Conservation (phyloP, 2,797 vertebrate genomes). For the Poecilia picta region DNA sequence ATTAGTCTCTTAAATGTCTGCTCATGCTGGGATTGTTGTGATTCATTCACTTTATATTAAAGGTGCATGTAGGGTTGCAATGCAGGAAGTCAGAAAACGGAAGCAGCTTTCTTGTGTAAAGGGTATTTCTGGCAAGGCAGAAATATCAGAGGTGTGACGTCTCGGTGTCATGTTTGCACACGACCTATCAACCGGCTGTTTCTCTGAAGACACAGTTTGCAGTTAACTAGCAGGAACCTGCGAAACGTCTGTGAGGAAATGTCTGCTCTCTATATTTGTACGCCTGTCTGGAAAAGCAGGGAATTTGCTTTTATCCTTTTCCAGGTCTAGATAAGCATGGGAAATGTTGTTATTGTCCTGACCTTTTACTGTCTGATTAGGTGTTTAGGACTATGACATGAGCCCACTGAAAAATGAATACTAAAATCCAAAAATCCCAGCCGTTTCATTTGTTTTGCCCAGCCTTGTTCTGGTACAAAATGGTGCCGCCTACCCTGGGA, state of each 20-base stretch:
- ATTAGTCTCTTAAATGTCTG: not conserved
- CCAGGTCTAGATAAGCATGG: not conserved
- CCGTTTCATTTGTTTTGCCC: not conserved
- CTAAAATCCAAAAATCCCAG: not conserved
- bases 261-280: not conserved
- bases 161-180: conserved; percentile 14
- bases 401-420: not conserved
- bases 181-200: not conserved
- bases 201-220: conserved; percentile 24
- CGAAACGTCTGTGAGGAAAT: not conserved
- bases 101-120: not conserved
- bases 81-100: not conserved
- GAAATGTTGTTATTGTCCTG: not conserved
- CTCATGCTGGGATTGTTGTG: not conserved
- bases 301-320: not conserved
- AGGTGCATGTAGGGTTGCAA: not conserved
- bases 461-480: not conserved
- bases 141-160: conserved; percentile 5
- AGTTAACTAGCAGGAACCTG: not conserved
- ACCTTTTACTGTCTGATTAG: not conserved
- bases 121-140: not conserved
- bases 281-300: not conserved
- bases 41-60: not conserved
- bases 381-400: not conserved
- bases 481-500: not conserved